A percentile compares a stretch with the other conserved stretches of the same genome.
Conservation (phyloP, 2,113 vertebrate species). For the Stictonetta naevosa region DNA sequence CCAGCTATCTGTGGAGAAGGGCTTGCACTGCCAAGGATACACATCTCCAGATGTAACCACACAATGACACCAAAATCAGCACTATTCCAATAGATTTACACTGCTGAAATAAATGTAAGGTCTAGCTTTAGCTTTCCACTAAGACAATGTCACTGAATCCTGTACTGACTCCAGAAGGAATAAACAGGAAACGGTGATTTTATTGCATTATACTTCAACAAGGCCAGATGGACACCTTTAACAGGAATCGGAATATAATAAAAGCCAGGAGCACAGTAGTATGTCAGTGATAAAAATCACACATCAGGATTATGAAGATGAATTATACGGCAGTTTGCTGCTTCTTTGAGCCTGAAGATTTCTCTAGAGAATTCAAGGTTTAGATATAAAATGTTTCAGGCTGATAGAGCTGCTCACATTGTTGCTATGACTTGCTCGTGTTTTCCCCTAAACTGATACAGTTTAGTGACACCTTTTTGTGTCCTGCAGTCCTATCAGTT, state of each 20-base stretch:
- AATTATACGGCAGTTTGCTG: not conserved
- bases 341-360: not conserved
- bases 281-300: conserved; percentile 8
- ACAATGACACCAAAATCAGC: not conserved
- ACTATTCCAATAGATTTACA: not conserved
- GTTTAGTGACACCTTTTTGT: conserved; percentile 19
- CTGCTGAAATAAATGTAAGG: not conserved
- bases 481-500: not conserved
- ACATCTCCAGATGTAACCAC: not conserved
- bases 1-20: not conserved
- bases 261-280: not conserved
- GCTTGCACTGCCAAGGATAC: not conserved
- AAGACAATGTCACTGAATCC: not conserved
- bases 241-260: not conserved
- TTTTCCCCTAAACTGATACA: not conserved
- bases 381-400: not conserved
- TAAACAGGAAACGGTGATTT: not conserved
- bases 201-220: not conserved
- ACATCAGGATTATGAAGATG: conserved; percentile 20
- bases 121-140: not conserved
- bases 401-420: not conserved
- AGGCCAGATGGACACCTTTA: not conserved
- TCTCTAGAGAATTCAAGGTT: not conserved
- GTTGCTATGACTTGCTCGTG: not conserved
- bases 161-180: not conserved